Evolutionary conservation across 2,113 vertebrate species (phyloP).

Genomic region (Dolichotis patagonum): DNA sequence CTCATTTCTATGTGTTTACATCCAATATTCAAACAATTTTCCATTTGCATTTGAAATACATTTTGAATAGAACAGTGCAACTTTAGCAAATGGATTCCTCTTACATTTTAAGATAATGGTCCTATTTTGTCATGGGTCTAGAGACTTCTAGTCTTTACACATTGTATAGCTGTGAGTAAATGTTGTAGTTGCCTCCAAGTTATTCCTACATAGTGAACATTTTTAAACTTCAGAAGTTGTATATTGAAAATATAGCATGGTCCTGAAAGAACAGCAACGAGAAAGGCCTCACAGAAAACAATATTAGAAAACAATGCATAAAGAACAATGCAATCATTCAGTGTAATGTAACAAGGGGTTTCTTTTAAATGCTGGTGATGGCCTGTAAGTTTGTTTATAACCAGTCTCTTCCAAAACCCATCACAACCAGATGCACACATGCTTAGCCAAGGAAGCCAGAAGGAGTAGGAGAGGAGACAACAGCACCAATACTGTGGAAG

Average conservation of each 20-base stretch:
- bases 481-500: not conserved
- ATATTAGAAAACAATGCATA: not conserved
- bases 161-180: not conserved
- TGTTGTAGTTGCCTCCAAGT: not conserved
- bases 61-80: not conserved
- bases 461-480: not conserved
- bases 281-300: not conserved
- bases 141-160: not conserved
- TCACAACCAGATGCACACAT: accelerated
- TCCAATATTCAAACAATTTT: not conserved
- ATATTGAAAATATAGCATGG: not conserved
- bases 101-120: not conserved
- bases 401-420: not conserved
- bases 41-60: not conserved
- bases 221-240: not conserved
- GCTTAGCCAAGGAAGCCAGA: not conserved
- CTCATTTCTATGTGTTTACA: not conserved
- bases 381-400: not conserved
- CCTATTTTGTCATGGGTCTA: not conserved
- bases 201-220: not conserved
- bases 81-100: not conserved
- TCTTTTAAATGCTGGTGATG: not conserved
- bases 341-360: not conserved
- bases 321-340: not conserved
- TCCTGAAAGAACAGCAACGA: not conserved